Evolutionary conservation across 53 echinoderm and acorn worm species (phyloP), one percentile per base, ranked within the genome.

Genomic region (Paracentrotus lividus): DNA sequence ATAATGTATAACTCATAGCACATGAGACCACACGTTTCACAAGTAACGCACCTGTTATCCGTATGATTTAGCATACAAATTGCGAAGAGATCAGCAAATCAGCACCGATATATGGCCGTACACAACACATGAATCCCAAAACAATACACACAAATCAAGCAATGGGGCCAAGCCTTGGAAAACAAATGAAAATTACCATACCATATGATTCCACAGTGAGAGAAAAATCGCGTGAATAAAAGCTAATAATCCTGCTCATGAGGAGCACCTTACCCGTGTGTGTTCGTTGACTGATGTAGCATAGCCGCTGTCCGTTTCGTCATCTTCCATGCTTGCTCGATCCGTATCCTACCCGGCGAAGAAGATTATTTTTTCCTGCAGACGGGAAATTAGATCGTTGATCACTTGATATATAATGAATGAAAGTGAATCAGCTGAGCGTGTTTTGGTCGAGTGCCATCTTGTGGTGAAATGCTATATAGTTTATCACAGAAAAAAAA

Each of bases 251-350:
- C 92, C 92, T 81, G 31, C 42, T 78, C 77, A 57, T 42, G 78
- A 78, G 91, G 81, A 92, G n/a, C 93, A 85, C 93, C 85, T 97
- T 90, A 98, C 98, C 98, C 97, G 97, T 81, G 94, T 94, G 95
- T 96, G 97, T 94, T 98, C 97, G 67, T 96, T 98, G 81, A 96
- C 91, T 95, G 95, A 95, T 90, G 98, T 98, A 64, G 97, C 94
- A 94, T 98, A 98, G 90, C 98, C 98, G 96, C 97, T 97, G 88
- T 98, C 98, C 75, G 96, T 98, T 93, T 98, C 98, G 95, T 98
- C 98, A 86, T 97, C 98, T 94, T 97, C 98, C 98, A 98, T 98
- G 92, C 92, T 92, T 92, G 92, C 92, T 78, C 92, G n/a, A n/a
- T n/a, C n/a, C n/a, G n/a, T n/a, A n/a, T n/a, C n/a, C n/a, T n/a